phyloP scores from a whole-genome alignment of 2,888 invertebrate species.

The Meteorus colon region DNA sequence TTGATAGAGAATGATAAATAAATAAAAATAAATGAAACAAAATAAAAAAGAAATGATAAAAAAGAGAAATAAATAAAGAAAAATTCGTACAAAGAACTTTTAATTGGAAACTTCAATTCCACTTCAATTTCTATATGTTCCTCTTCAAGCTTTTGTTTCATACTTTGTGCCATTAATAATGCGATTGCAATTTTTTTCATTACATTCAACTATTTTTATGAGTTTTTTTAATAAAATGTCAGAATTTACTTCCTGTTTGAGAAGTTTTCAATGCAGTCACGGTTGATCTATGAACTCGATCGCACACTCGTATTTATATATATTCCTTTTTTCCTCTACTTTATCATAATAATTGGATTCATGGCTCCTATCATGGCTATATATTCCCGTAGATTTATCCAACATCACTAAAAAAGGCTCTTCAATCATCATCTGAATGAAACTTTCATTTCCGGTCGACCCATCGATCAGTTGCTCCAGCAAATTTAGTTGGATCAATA shows the following conservation, averaged over 20 bases:
- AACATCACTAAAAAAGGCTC: neutral
- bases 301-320: neutral
- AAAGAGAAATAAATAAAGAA: neutral
- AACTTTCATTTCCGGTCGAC: slow-evolving; percentile 9
- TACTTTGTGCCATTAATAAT: neutral
- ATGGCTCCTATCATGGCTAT: neutral
- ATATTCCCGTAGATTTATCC: neutral
- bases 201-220: neutral
- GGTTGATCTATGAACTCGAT: neutral
- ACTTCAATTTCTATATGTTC: neutral
- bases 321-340: neutral
- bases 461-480: neutral
- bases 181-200: neutral
- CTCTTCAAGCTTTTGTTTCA: neutral
- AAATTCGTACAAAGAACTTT: neutral
- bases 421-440: neutral
- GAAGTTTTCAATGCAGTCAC: neutral
- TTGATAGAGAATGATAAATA: neutral
- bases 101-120: slow-evolving; percentile 1
- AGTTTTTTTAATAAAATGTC: neutral
- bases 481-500: neutral
- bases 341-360: slow-evolving; percentile 4
- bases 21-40: neutral
- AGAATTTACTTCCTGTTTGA: neutral
- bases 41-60: neutral